A percentile compares a stretch with the other conserved stretches of the same genome.
phyloP scores from a whole-genome alignment of 2,888 invertebrate genomes.

The Cheilosia grossa region DNA sequence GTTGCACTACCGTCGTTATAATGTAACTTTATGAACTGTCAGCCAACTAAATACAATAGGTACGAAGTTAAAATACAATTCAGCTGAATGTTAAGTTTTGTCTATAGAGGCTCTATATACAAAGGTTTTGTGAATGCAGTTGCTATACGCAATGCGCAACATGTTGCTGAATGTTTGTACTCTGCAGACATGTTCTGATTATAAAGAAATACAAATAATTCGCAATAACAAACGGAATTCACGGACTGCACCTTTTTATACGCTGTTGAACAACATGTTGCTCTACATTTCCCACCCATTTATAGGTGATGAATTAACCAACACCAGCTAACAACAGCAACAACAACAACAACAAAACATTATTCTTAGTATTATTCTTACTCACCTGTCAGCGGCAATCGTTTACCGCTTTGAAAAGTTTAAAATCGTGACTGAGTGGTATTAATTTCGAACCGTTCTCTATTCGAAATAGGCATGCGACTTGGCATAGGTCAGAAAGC shows the following conservation, averaged over 20 bases:
- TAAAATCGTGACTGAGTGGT: conserved; percentile 65
- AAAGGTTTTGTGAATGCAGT: too few species aligned
- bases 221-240: not conserved
- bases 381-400: conserved; percentile 65
- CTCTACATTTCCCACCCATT: conserved; percentile 39
- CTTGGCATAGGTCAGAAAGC: conserved; percentile 59
- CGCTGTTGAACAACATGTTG: conserved; percentile 15
- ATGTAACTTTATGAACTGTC: too few species aligned
- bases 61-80: too few species aligned
- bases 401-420: conserved; percentile 71
- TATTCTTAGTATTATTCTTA: conserved; percentile 35
- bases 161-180: too few species aligned
- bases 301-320: conserved; percentile 19
- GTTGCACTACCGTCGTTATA: too few species aligned
- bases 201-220: not conserved
- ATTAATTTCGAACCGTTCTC: conserved; percentile 54
- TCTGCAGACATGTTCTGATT: too few species aligned
- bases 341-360: not conserved
- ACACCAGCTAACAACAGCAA: not conserved
- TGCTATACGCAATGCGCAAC: too few species aligned
- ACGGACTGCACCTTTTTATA: not conserved
- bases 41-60: too few species aligned
- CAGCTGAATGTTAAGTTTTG: too few species aligned
- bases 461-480: conserved; percentile 25
- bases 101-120: too few species aligned